Evolutionary conservation across 2,888 invertebrate genomes (phyloP), one percentile per base, ranked within the genome.

Genomic region (Trachelus tabidus): DNA sequence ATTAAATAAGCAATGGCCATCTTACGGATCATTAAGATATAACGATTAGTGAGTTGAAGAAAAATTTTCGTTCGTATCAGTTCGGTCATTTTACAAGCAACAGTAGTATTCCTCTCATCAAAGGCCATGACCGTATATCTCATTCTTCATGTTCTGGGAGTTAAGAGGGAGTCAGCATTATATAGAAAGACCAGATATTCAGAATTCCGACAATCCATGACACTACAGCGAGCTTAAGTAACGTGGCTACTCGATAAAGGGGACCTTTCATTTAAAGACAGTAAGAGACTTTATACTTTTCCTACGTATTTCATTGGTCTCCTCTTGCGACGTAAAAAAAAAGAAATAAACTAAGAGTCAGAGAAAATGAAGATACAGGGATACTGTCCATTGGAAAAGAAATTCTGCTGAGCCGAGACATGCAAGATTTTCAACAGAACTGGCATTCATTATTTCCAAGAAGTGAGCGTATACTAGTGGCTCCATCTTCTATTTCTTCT

Each of bases 381-480:
- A 56, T 56, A 9, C 23, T 23, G 23, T 56, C 56, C 56, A 56
- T 23, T 56, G 56, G 56, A 56, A 56, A 56, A 56, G 56, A 56
- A 56, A 56, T 56, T 56, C 15, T 56, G 56, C 15, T 56, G 56
- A 56, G 23, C 23, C 81, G 79, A 76, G 84, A 79, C 75, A 79
- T 75, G 76, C 77, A 79, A 83, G 84, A 87, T 87, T 87, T 88
- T 86, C 81, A 87, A 88, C 87, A 89, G 83, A 88, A 87, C 87
- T 86, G 80, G 87, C 88, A 89, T 89, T 89, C 89, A 89, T 89
- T 86, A 87, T 87, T 88, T 89, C 88, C 84, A 76, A 84, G 89
- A 89, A 89, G 85, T 80, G 83, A 68, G 77, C 31, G 56, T 56
- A 56, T 68, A 76, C 75, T 69, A 76, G 34, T 78, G 69, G 76